Conservation (phyloP, 1,140 invertebrate genomes). For the Saxidomus purpurata region DNA sequence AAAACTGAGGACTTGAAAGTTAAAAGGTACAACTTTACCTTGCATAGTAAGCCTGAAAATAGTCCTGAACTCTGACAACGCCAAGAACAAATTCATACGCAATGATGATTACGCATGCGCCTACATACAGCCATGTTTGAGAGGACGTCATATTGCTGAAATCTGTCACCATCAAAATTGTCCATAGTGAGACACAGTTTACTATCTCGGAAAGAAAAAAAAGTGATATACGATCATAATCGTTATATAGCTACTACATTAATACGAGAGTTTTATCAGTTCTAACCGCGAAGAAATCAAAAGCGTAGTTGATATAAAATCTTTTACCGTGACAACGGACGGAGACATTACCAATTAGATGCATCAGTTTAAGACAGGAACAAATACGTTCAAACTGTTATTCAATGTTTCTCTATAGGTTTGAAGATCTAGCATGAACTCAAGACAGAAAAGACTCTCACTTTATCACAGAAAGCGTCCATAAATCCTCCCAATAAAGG, state of each 20-base stretch:
- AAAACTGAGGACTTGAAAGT: too few relatives aligned
- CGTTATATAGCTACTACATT: too few relatives aligned
- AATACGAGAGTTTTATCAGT: too few relatives aligned
- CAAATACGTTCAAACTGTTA: too few relatives aligned
- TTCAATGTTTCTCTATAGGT: too few relatives aligned
- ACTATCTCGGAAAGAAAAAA: conserved; percentile 78
- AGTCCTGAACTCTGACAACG: conserved; percentile 84
- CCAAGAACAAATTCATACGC: conserved; percentile 82
- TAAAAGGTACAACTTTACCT: conserved; percentile 75
- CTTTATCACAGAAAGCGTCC: conserved; percentile 84
- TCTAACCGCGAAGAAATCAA: too few relatives aligned
- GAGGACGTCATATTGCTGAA: conserved; percentile 74
- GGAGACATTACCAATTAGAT: too few relatives aligned
- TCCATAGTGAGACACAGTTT: conserved; percentile 82
- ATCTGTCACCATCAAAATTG: conserved; percentile 80
- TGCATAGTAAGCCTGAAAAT: conserved; percentile 80
- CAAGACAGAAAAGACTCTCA: conserved; percentile 41
- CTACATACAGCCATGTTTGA: conserved; percentile 69
- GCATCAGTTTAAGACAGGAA: too few relatives aligned
- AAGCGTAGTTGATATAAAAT: too few relatives aligned
- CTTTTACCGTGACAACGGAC: too few relatives aligned
- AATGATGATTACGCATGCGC: conserved; percentile 77
- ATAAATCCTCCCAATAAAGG: conserved; percentile 81
- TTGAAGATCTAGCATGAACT: too few relatives aligned
- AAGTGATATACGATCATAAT: too few relatives aligned